Percentiles rank a stretch among this genome's conserved stretches.
These are phyloP conservation scores for Orycteropus afer DNA, from an alignment of 2,113 vertebrate genomes.

Conservation along the genomic window DNA sequence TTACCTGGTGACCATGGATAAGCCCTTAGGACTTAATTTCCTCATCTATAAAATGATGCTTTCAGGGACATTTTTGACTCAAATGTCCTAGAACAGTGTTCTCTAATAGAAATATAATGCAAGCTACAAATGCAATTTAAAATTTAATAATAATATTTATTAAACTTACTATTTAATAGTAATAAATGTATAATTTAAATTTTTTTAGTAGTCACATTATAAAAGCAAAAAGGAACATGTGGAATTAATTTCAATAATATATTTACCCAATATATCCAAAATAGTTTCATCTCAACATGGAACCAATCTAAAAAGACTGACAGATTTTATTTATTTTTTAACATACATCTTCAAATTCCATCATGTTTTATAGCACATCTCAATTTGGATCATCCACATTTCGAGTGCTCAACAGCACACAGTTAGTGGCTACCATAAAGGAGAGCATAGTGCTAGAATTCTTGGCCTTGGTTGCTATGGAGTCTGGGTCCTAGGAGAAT, in stretches of 20 bases:
- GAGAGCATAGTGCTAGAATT: neutral
- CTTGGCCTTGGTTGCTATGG: neutral
- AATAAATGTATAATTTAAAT: neutral
- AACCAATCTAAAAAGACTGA: conserved; percentile 4
- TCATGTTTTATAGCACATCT: neutral
- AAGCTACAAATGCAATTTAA: neutral
- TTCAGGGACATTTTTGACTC: neutral
- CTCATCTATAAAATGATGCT: neutral
- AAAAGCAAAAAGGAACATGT: conserved; percentile 9
- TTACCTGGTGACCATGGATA: neutral
- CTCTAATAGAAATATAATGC: neutral
- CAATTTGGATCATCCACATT: neutral
- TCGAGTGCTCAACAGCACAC: neutral
- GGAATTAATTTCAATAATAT: neutral
- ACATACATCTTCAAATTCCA: neutral
- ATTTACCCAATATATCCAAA: conserved; percentile 3
- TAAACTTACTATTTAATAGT: neutral
- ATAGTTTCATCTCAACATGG: neutral
- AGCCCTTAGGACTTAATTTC: neutral
- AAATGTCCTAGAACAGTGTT: neutral
- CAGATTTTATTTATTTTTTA: neutral
- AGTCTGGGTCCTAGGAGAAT: neutral
- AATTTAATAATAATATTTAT: neutral
- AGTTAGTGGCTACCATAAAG: neutral
- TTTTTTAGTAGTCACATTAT: neutral